A percentile compares a stretch with the other conserved stretches of the same genome.
Evolutionary conservation across 2,113 vertebrate species (phyloP).

Genomic region (Pheucticus melanocephalus): DNA sequence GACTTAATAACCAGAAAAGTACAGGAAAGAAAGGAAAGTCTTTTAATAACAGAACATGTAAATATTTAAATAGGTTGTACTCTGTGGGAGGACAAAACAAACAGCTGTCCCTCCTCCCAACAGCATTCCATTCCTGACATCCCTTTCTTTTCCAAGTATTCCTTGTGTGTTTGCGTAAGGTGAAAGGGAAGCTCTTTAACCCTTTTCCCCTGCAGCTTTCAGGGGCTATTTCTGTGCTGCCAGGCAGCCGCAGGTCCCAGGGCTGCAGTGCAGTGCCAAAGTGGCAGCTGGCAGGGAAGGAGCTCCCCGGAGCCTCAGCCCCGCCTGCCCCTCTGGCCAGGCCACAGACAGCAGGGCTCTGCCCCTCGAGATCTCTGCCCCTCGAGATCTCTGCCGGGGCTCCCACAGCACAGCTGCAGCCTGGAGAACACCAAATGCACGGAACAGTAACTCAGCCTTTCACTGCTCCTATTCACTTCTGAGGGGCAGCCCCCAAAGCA

Average conservation of each 20-base stretch:
- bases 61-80: slow-evolving; percentile 55
- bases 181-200: slow-evolving; percentile 40
- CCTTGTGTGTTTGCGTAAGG: not conserved
- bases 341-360: not conserved
- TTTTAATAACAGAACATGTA: not conserved
- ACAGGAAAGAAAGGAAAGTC: not conserved
- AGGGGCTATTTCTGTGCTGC: not conserved
- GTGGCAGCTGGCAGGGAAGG: not conserved
- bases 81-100: slow-evolving; percentile 33
- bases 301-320: not conserved
- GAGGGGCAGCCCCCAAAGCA: not conserved
- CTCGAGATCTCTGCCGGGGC: not conserved
- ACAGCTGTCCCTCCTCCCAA: not conserved
- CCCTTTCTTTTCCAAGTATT: not conserved
- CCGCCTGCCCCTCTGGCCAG: accelerated
- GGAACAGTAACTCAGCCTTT: not conserved
- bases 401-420: not conserved
- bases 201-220: not conserved
- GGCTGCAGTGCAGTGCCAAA: not conserved
- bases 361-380: not conserved
- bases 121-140: not conserved
- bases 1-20: not conserved
- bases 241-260: not conserved
- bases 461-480: not conserved
- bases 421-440: not conserved